Evolutionary conservation across 2,888 invertebrate species (phyloP), one percentile per base, ranked within the genome.

Genomic region (Alsophila aescularia): DNA sequence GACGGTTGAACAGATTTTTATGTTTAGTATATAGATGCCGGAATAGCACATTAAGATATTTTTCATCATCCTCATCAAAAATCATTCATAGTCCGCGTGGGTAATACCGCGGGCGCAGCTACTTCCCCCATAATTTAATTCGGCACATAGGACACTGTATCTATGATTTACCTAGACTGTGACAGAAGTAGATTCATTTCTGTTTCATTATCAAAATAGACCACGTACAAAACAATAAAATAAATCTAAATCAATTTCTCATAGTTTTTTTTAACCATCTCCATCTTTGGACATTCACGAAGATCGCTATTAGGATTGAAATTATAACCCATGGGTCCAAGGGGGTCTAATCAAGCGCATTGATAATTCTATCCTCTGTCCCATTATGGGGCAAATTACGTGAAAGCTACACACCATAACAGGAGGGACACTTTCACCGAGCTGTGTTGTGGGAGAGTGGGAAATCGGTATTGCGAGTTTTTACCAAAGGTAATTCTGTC

Each of bases 361-460:
- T 78, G 76, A 79, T 78, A 75, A 79, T 79, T 76, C 75, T 76
- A 79, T 77, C 64, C 76, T 78, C 79, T 78, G 73, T 68, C 74
- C 73, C 77, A 77, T 83, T 83, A 85, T 70, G 78, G 79, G 56
- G 65, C 75, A 79, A 83, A 82, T 82, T 81, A 79, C 70, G 64
- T 68, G 83, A 84, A 82, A 83, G 82, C 72, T 70, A 69, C 62
- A 60, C 67, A 47, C 80, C 82, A 59, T 81, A 81, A 66, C 80
- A 70, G 81, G 83, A 74, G 57, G 10, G 62, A 67, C 69, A 73
- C 78, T 80, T 81, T 81, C 81, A 73, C 74, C 60, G 55, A 63
- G 60, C 16, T 13, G 29, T 54, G 73, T 55, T 21, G 56, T 56
- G 2, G 54, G 31, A 27, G 49, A 43, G 31, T 35, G 16, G 2